Base-by-base conservation (phyloP, 1,140 invertebrate species). In the Brachionus manjavacas region DNA sequence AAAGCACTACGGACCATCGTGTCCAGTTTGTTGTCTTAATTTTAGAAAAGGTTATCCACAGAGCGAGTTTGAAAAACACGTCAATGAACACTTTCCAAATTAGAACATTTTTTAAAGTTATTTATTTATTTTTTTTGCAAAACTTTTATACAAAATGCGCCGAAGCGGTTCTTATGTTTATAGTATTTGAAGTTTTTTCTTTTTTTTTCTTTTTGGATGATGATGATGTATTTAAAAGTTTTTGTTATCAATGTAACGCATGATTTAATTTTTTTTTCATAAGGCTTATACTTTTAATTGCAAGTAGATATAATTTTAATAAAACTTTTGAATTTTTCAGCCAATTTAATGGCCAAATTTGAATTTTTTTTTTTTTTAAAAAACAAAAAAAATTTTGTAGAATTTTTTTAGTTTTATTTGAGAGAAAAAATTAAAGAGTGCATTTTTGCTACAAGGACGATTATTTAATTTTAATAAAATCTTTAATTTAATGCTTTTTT, bases 11-110 rank as follows among this genome's bases (percentile, higher is more conserved):
- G 79, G 79, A n/a, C 79, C 79, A 60, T 39, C 52, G 6, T 81
- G 79, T 81, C 79, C 79, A 14, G 41, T 81, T 81, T 81, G 79
- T 46, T 64, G 16, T 43, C 16, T 81, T 1, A 43, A 20, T 9
- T 81, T 81, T 64, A 81, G 52, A 64, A 64, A 81, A 39, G 79
- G 79, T 2, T 81, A 81, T 43, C 79, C 79, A 43, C 79, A 81
- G 55, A 60, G 39, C 8, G 79, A 81, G 16, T 81, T 64, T 68
- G 79, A 81, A 43, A 68, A 60, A 12, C 79, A 81, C 55, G 79
- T 81, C 20, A 60, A 81, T 60, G 20, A 46, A 41, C 79, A 81
- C 20, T 81, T 81, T 68, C n/a, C 74, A 6, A 78, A 78, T 25
- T 78, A 74, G 28, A 78, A 55, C 31, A 35, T 35, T 55, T 16